phyloP scores from a whole-genome alignment of 2,797 vertebrate species.

The Scarus forsteni region DNA sequence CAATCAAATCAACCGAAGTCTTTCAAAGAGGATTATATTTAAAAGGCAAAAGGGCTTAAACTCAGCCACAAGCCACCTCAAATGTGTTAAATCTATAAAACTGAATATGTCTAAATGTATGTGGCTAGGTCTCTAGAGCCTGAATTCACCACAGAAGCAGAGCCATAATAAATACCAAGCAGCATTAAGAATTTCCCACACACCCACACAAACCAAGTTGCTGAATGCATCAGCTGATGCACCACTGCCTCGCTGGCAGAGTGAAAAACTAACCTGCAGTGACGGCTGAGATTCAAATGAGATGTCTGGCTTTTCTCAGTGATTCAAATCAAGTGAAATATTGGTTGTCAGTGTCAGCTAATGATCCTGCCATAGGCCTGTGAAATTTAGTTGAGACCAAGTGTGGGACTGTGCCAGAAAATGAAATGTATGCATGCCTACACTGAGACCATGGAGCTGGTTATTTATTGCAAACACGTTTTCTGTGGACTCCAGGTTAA shows the following conservation, averaged over 20 bases:
- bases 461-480: not conserved
- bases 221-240: slow-evolving; percentile 1
- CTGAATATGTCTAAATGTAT: slow-evolving; percentile 5
- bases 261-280: not conserved
- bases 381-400: slow-evolving; percentile 21
- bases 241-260: slow-evolving; percentile 28
- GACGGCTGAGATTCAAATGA: slow-evolving; percentile 51
- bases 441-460: slow-evolving; percentile 1
- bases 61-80: not conserved
- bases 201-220: slow-evolving; percentile 1
- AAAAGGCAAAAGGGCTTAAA: not conserved
- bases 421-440: slow-evolving; percentile 23
- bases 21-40: not conserved
- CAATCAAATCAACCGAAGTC: slow-evolving; percentile 5
- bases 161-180: slow-evolving; percentile 15
- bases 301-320: slow-evolving; percentile 19
- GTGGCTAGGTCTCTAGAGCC: not conserved
- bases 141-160: not conserved
- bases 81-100: not conserved
- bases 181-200: slow-evolving; percentile 19
- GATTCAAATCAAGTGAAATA: slow-evolving; percentile 48
- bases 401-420: slow-evolving; percentile 1
- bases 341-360: slow-evolving; percentile 28
- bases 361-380: slow-evolving; percentile 14
- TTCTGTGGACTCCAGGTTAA: not conserved